These are phyloP conservation scores for Crenuchus spilurus DNA, from an alignment of 2,797 vertebrate species.

Conservation along the genomic window DNA sequence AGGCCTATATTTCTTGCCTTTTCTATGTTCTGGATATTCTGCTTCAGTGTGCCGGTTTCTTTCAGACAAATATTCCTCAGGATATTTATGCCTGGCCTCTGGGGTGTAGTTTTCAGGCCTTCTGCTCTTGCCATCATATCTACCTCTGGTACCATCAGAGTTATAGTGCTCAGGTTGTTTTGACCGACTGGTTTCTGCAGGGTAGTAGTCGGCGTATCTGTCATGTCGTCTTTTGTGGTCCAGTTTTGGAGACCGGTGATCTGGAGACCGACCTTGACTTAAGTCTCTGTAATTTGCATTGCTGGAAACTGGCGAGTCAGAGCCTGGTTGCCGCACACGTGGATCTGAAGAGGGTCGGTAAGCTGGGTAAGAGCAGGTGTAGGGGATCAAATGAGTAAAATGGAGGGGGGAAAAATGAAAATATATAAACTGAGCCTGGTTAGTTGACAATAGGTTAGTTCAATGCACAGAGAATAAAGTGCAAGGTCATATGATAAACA, in stretches of 20 bases:
- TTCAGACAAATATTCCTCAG: constrained; percentile 34
- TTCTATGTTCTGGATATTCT: constrained; percentile 32
- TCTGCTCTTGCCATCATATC: constrained; percentile 58
- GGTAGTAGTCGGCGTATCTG: constrained; percentile 31
- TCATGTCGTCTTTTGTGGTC: constrained; percentile 24
- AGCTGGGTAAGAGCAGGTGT: constrained; percentile 58
- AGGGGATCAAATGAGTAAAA: constrained; percentile 46
- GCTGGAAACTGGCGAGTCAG: constrained; percentile 45
- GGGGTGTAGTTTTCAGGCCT: constrained; percentile 63
- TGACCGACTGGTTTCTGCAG: constrained; percentile 65
- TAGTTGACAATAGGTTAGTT: constrained; percentile 65
- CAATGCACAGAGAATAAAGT: constrained; percentile 9
- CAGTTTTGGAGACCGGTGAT: constrained; percentile 55
- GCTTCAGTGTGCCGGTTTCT: constrained; percentile 17
- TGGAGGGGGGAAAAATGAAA: constrained; percentile 35
- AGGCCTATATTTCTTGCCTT: constrained; percentile 48
- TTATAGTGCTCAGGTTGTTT: constrained; percentile 63
- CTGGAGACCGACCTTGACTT: constrained; percentile 58
- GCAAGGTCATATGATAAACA: constrained; percentile 22
- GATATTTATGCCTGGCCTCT: constrained; percentile 53
- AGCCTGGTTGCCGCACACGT: constrained; percentile 45
- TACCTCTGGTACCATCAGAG: constrained; percentile 73
- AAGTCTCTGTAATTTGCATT: constrained; percentile 17
- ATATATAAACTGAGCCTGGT: constrained; percentile 42
- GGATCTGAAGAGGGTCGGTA: constrained; percentile 56